Base-by-base conservation (phyloP, 2,888 invertebrate species). In the Heliconius erato region DNA sequence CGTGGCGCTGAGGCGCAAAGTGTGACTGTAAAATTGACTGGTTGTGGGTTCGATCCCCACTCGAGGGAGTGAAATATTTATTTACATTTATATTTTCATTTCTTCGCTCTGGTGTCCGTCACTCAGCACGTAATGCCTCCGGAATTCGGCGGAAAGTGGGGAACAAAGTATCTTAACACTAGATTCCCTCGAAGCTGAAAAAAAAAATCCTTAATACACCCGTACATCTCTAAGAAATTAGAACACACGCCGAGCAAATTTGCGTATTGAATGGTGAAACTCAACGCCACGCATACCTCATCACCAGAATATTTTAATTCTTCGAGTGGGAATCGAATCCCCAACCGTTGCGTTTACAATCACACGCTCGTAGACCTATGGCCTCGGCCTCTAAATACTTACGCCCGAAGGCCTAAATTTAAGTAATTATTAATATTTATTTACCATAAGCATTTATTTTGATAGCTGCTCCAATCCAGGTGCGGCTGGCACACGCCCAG, bases 401-500 rank as follows among this genome's bases (percentile, higher is more conserved):
- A 4, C 63, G 3, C 0, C 23, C 9, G 23, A 23, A 23, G 0
- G 2, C 2, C 3, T 63, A n/a, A 65, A n/a, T 65, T 72, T 49
- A 72, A 14, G 16, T 72, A 40, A 44, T 14, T 49, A 74, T 59
- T 63, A 76, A 35, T 71, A 71, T 76, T 59, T 76, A 14, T 23
- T 35, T 14, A 28, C 0, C 11, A 35, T 40, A 76, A 35, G 1
- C 40, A 26, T 76, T 76, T 63, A 76, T 76, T 63, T 76, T 63
- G 63, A 63, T 40, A 63, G 35, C 40, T 49, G 65, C 35, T 35
- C 12, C 5, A 59, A 76, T 80, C 26, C 80, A 80, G 80, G 80
- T 76, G 80, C 59, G 72, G 72, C 69, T 80, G 80, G 68, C 76
- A 67, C 40, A 68, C 67, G 67, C 44, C 67, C 72, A 79, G 44